Percentiles rank a stretch among this genome's conserved stretches.
These are phyloP conservation scores for Andricus quercusramuli DNA, from an alignment of 2,888 invertebrate genomes.

Conservation along the genomic window DNA sequence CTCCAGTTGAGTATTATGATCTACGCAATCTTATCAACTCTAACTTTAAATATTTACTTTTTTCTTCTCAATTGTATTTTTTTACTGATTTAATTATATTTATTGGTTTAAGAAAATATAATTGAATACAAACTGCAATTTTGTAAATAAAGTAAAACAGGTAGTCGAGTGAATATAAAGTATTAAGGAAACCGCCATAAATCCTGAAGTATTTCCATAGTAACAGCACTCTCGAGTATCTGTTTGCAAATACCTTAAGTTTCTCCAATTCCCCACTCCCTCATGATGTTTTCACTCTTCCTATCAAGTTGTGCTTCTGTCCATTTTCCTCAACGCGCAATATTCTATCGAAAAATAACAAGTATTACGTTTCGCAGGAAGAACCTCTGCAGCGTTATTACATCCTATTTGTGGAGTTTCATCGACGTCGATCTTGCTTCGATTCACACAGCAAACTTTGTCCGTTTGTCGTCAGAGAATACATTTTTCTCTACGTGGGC, in stretches of 20 bases:
- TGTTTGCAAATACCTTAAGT: slow-evolving; percentile 14
- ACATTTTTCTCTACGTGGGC: neutral
- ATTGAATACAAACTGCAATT: neutral
- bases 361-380: slow-evolving; percentile 9
- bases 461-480: neutral
- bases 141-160: neutral
- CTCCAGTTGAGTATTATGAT: no score
- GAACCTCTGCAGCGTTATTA: slow-evolving; percentile 1
- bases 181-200: neutral
- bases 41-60: no score
- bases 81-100: no score
- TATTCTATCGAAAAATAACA: slow-evolving; percentile 32
- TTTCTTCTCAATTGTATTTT: no score
- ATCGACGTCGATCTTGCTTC: slow-evolving; percentile 41
- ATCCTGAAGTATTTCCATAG: neutral
- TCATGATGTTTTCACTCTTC: slow-evolving; percentile 3
- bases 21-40: no score
- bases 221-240: neutral
- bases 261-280: slow-evolving; percentile 19
- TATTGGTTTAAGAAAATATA: neutral
- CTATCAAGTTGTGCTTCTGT: slow-evolving; percentile 21
- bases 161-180: neutral
- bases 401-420: slow-evolving; percentile 33
- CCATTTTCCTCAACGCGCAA: slow-evolving; percentile 23
- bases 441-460: slow-evolving; percentile 37